These are phyloP conservation scores for Steinernema khuongi DNA, from an alignment of 1,140 invertebrate species.

Conservation along the genomic window DNA sequence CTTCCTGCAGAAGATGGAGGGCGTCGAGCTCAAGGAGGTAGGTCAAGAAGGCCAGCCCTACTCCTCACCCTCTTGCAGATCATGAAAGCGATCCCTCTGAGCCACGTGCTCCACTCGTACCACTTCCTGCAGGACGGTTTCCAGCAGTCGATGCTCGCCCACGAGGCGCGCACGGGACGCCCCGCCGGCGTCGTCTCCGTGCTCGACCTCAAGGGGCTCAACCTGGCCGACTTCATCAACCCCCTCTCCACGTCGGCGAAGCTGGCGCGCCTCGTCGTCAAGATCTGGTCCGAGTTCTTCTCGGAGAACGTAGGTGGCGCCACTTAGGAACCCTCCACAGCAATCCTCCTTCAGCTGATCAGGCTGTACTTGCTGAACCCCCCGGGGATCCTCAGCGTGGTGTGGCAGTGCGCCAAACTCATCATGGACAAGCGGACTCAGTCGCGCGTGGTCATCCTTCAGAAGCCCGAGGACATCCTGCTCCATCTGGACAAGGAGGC, in stretches of 20 bases:
- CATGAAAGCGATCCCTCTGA: conserved; percentile 35
- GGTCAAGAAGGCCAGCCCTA: no score
- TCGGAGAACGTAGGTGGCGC: conserved; percentile 33
- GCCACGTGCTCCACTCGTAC: conserved; percentile 33
- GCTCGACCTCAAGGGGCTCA: conserved; percentile 38
- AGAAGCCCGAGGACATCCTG: conserved; percentile 29
- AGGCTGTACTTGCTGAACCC: conserved; percentile 34
- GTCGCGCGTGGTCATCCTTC: conserved; percentile 27
- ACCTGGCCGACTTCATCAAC: conserved; percentile 37
- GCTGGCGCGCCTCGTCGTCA: conserved; percentile 30
- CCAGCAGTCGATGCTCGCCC: conserved; percentile 20
- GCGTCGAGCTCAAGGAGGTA: conserved; percentile 37
- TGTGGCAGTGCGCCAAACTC: conserved; percentile 39
- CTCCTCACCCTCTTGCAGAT: conserved; percentile 20
- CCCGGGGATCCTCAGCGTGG: conserved; percentile 34
- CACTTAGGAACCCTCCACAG: not conserved
- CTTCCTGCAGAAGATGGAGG: conserved; percentile 36
- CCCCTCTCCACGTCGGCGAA: conserved; percentile 34
- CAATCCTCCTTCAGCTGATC: conserved; percentile 27
- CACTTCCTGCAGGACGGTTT: conserved; percentile 39
- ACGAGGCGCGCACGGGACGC: conserved; percentile 30
- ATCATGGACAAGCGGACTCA: conserved; percentile 31
- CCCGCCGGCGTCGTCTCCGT: conserved; percentile 29
- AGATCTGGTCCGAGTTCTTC: conserved; percentile 40
- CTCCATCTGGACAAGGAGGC: conserved; percentile 31